Conservation (phyloP, 2,888 invertebrate species). For the Electrophaes corylata region DNA sequence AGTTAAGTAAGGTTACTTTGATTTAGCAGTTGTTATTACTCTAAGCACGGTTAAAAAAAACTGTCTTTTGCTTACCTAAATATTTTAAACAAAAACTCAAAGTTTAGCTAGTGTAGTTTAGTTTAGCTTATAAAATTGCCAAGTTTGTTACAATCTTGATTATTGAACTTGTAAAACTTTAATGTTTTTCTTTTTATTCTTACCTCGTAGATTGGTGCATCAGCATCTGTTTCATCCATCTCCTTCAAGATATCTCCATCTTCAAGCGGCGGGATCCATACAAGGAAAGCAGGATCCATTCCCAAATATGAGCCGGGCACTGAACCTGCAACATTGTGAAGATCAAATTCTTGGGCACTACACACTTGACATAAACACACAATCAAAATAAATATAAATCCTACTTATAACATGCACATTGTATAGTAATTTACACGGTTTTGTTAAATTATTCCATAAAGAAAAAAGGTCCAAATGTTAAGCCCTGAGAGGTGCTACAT, state of each 20-base stretch:
- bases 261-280: conserved; percentile 93
- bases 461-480: neutral
- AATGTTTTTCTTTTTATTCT: too few species aligned
- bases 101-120: too few species aligned
- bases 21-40: too few species aligned
- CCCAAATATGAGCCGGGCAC: conserved; percentile 94
- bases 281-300: conserved; percentile 94
- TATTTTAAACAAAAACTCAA: too few species aligned
- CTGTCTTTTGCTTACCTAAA: too few species aligned
- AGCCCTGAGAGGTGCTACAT: neutral
- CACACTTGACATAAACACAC: neutral
- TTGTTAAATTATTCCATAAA: neutral
- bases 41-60: too few species aligned
- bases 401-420: too few species aligned
- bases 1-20: neutral
- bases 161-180: too few species aligned
- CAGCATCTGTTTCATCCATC: conserved; percentile 74
- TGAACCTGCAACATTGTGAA: conserved; percentile 80
- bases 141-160: neutral
- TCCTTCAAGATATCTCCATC: conserved; percentile 87
- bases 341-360: conserved; percentile 28
- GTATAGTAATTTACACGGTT: too few species aligned
- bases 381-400: too few species aligned
- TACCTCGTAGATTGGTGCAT: conserved; percentile 71
- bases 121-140: neutral